Evolutionary conservation across 2,113 vertebrate genomes (phyloP), one percentile per base, ranked within the genome.

Genomic region (Carassius gibelio): DNA sequence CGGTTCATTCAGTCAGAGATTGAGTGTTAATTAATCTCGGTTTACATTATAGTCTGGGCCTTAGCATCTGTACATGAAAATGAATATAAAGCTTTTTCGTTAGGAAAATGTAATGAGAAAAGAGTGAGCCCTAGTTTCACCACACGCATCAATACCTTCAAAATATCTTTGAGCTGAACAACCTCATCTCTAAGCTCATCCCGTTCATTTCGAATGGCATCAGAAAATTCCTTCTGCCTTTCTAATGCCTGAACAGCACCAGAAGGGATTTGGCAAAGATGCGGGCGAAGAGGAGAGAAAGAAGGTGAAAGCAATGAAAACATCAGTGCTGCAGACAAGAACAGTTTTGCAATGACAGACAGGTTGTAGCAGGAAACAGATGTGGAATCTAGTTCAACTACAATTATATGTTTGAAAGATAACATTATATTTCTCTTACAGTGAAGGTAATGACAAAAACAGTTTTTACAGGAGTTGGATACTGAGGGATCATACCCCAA

Each of bases 191-290:
- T 96, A 95, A 99, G 97, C 82, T 96, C 96, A 93, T 99, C 97
- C 4, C 97, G 96, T 90, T 99, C 98, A 87, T 92, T 95, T 89
- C 97, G 96, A 94, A 99, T 90, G 75, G 97, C 96, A 89, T 99
- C 98, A 93, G 96, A 96, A 94, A 96, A 99, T 91, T 97, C 97
- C 95, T 99, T 99, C 94, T 99, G 98, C 89, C 97, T 98, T 92
- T 99, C 98, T 97, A 99, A 95, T 0, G 97, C 97, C 98, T 99
- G 94, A 93, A 88, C 87, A 89, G 62, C 69, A 77, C 50, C 84
- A 81, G 85, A 50, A 38, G 3, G 69, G 84, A 68, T 83, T 89
- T 30, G 64, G 74, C 71, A 84, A 84, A 88, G 80, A 15, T 87
- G 78, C 84, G 72, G 72, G 59, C 75, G 52, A 38, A 77, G 84